A percentile compares a stretch with the other conserved stretches of the same genome.
These are phyloP conservation scores for Columba guinea DNA, from an alignment of 2,797 vertebrate genomes.

Conservation along the genomic window DNA sequence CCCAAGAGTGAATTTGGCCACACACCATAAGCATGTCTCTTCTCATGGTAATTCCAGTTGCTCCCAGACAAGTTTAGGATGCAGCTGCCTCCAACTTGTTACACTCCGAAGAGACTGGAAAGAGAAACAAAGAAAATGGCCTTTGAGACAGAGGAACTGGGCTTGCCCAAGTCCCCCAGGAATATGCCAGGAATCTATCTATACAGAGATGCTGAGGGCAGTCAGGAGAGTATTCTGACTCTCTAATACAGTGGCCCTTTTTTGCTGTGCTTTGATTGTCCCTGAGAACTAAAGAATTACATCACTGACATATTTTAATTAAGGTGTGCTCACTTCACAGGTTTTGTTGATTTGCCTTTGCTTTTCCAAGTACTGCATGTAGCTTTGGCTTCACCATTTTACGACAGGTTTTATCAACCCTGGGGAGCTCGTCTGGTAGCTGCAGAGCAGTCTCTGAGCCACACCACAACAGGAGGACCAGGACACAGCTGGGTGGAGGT, in stretches of 20 bases:
- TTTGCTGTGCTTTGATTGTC: neutral
- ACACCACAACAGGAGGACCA: neutral
- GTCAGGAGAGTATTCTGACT: neutral
- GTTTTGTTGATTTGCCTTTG: neutral
- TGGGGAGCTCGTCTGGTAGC: neutral
- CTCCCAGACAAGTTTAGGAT: no score
- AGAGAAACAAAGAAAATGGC: neutral
- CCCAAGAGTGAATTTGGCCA: no score
- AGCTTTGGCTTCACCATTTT: neutral
- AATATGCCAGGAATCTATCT: neutral
- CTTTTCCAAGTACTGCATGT: neutral
- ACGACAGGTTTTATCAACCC: neutral
- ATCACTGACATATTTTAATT: neutral
- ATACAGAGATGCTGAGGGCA: neutral
- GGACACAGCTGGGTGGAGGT: neutral
- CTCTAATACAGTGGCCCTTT: neutral
- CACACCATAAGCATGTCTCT: no score
- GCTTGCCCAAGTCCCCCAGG: neutral
- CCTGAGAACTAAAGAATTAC: neutral
- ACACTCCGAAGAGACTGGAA: no score
- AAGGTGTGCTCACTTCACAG: neutral
- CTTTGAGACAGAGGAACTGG: neutral
- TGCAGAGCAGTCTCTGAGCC: neutral
- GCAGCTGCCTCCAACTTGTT: no score
- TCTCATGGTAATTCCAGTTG: no score